phyloP scores from a whole-genome alignment of 92 coral and sea anemone genomes.

The Parazoanthus darwini region DNA sequence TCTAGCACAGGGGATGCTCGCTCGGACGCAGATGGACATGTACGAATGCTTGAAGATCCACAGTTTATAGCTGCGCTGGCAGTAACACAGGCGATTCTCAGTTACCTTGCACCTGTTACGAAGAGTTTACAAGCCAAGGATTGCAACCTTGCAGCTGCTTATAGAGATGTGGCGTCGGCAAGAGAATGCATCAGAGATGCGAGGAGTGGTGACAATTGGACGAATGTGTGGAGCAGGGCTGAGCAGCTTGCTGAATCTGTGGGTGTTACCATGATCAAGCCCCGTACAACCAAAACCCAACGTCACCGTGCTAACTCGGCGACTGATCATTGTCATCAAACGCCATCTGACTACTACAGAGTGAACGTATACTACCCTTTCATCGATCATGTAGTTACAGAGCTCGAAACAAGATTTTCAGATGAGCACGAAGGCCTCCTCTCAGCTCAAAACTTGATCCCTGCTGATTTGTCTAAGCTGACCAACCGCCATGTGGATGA shows the following conservation, averaged over 20 bases:
- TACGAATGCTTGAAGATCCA: conserved; percentile 48
- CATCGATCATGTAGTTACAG: conserved; percentile 43
- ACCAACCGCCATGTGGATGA: conserved; percentile 16
- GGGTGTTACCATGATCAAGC: conserved; percentile 48
- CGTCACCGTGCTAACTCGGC: conserved; percentile 48
- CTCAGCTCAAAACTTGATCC: conserved; percentile 16
- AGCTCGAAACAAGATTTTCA: conserved; percentile 50
- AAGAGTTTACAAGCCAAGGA: conserved; percentile 56
- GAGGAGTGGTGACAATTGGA: conserved; percentile 43
- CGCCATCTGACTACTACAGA: conserved; percentile 48
- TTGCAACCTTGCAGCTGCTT: conserved; percentile 54
- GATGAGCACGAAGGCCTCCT: conserved; percentile 37
- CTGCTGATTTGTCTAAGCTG: background rate
- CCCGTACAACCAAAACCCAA: conserved; percentile 43
- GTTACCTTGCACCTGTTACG: conserved; percentile 56
- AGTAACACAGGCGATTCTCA: conserved; percentile 50
- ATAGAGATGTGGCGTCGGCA: conserved; percentile 45
- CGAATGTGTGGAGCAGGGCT: conserved; percentile 50
- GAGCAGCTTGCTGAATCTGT: conserved; percentile 38
- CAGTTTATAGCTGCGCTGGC: conserved; percentile 55
- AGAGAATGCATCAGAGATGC: conserved; percentile 46
- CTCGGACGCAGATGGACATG: conserved; percentile 41
- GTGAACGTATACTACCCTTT: conserved; percentile 51
- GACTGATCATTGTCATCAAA: conserved; percentile 27
- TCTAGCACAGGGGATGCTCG: conserved; percentile 52